Evolutionary conservation across 2,113 vertebrate genomes (phyloP), one percentile per base, ranked within the genome.

Genomic region (Aegithalos caudatus): DNA sequence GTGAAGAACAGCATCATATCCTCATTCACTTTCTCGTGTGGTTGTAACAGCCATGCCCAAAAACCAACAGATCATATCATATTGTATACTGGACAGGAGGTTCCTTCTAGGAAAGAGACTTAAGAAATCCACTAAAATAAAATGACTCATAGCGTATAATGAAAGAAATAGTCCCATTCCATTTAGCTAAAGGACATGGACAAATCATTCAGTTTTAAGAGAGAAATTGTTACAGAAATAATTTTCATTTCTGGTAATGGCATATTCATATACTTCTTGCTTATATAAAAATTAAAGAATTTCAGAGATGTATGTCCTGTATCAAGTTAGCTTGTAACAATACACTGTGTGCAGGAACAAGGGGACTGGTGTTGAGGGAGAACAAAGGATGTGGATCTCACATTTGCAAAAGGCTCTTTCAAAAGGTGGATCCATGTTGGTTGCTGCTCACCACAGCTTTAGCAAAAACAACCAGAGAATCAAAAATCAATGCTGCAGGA

Each of bases 371-470:
- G 37, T 18, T 69, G 9, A 76, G n/a, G 8, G 7, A 67, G 7
- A 71, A 58, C 12, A 67, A 6, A 25, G 17, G 23, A 69, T 53
- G 4, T 11, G 11, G 37, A 44, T 1, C 0, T 51, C 67, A 66
- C 11, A 17, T 7, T 12, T 8, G 3, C 12, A 74, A 38, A 56
- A 61, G 7, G 15, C 11, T 57, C 22, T 13, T 71, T 67, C 25
- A 61, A 61, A 61, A 38, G 17, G 17, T 61, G 58, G 35, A 45
- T 23, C 17, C 12, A 19, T 0, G 0, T 3, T 37, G 12, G 40
- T 62, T 66, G 66, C n/a, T 90, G 50, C 62, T 33, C 35, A 76
- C 9, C 37, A 53, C 37, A 24, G 67, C 29, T 79, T 74, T n/a
- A 66, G 16, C 9, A 40, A 91, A 28, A 85, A 92, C 28, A 76